These are phyloP conservation scores for Epinephelus lanceolatus DNA, from an alignment of 2,113 vertebrate species.

Conservation along the genomic window DNA sequence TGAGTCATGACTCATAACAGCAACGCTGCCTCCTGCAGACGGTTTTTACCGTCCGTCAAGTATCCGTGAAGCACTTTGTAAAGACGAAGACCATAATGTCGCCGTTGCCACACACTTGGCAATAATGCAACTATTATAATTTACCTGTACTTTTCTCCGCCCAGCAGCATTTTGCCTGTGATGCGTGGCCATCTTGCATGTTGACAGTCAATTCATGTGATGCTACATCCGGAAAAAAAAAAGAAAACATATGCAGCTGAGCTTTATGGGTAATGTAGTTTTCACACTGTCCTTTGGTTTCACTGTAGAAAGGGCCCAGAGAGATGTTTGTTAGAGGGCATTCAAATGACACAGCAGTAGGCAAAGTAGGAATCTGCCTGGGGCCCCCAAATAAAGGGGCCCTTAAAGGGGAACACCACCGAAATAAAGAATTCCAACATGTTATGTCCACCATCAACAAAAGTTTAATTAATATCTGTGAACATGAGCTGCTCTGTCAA, in stretches of 20 bases:
- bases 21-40: background rate
- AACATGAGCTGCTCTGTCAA: no score
- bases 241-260: constrained; percentile 52
- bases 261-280: constrained; percentile 75
- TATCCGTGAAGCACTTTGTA: background rate
- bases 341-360: background rate
- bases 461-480: no score
- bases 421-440: no score
- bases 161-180: constrained; percentile 98
- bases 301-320: background rate
- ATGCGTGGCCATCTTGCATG: constrained; percentile 99
- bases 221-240: constrained; percentile 88
- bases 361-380: background rate
- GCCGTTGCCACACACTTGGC: constrained; percentile 1
- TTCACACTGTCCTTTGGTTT: background rate
- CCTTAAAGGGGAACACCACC: no score
- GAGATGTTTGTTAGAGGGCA: background rate
- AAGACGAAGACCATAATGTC: background rate
- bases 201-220: constrained; percentile 90
- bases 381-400: background rate
- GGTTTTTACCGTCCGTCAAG: background rate
- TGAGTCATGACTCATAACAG: constrained; percentile 59
- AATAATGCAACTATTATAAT: constrained; percentile 17
- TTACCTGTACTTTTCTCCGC: constrained; percentile 98
- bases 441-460: no score